Conservation (phyloP, 1,140 invertebrate species). For the Drosophila triauraria region DNA sequence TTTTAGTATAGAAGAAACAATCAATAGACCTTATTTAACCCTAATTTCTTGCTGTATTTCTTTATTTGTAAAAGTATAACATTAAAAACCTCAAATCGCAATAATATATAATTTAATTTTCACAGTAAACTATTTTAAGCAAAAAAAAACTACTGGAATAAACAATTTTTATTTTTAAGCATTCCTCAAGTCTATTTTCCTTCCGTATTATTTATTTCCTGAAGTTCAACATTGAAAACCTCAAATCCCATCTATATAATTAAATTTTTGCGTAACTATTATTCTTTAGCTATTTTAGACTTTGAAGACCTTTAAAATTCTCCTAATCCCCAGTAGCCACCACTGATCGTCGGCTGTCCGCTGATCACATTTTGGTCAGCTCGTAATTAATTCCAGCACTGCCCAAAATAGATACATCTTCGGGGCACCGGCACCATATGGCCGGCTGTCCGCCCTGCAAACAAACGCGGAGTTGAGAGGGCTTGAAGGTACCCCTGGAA, state of each 20-base stretch:
- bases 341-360: constrained; percentile 41
- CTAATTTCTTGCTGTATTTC: too few relatives aligned
- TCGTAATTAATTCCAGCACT: constrained; percentile 76
- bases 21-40: too few relatives aligned
- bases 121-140: too few relatives aligned
- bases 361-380: constrained; percentile 78
- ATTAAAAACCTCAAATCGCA: neutral
- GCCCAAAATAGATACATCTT: constrained; percentile 81
- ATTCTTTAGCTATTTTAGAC: neutral
- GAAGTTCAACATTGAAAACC: neutral
- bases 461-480: constrained; percentile 39
- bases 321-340: neutral
- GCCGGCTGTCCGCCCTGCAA: constrained; percentile 52
- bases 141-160: too few relatives aligned
- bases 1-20: too few relatives aligned
- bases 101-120: too few relatives aligned
- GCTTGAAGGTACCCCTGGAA: constrained; percentile 4
- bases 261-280: neutral
- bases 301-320: neutral
- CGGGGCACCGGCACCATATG: constrained; percentile 57
- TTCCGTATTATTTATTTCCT: too few relatives aligned
- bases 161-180: too few relatives aligned
- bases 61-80: neutral
- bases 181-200: too few relatives aligned
- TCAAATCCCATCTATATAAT: neutral